Percentiles rank a stretch among this genome's conserved stretches.
Evolutionary conservation across 2,888 invertebrate species (phyloP).

Genomic region (Synergus gifuensis): DNA sequence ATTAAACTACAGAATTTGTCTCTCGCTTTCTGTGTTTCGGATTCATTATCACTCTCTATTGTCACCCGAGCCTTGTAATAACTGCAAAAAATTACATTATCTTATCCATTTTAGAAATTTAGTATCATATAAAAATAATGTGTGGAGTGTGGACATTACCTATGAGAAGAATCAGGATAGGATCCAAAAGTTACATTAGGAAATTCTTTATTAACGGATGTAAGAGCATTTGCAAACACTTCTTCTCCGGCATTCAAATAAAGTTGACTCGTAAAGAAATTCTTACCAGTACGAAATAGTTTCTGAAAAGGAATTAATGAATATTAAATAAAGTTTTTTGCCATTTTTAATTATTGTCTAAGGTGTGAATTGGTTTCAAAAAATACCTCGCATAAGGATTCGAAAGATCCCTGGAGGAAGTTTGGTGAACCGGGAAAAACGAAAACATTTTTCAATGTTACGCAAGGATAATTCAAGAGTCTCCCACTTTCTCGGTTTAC

Average conservation of each 20-base stretch:
- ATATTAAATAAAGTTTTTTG: slow-evolving; percentile 14
- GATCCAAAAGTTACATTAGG: slow-evolving; percentile 80
- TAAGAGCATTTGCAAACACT: slow-evolving; percentile 76
- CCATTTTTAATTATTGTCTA: not conserved
- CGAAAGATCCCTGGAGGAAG: slow-evolving; percentile 77
- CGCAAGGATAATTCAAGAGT: slow-evolving; percentile 76
- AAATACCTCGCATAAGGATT: slow-evolving; percentile 69
- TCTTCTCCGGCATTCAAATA: slow-evolving; percentile 78
- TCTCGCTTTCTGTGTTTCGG: slow-evolving; percentile 73
- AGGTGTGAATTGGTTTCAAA: not conserved
- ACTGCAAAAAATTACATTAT: slow-evolving; percentile 65
- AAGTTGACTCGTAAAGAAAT: slow-evolving; percentile 76
- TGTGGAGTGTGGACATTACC: slow-evolving; percentile 68
- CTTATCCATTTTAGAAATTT: slow-evolving; percentile 2
- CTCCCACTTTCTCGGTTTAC: slow-evolving; percentile 64
- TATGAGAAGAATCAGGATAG: slow-evolving; percentile 78
- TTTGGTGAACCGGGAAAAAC: slow-evolving; percentile 86
- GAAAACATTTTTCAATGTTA: slow-evolving; percentile 82
- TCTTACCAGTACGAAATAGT: slow-evolving; percentile 74
- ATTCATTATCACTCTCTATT: slow-evolving; percentile 77
- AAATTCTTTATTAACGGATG: slow-evolving; percentile 76
- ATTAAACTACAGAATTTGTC: slow-evolving; percentile 74
- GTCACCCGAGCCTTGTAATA: slow-evolving; percentile 79
- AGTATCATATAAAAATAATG: not conserved
- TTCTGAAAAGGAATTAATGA: slow-evolving; percentile 60